Evolutionary conservation across 2,797 vertebrate genomes (phyloP), one percentile per base, ranked within the genome.

Genomic region (Enteromius afrohamiltoni): DNA sequence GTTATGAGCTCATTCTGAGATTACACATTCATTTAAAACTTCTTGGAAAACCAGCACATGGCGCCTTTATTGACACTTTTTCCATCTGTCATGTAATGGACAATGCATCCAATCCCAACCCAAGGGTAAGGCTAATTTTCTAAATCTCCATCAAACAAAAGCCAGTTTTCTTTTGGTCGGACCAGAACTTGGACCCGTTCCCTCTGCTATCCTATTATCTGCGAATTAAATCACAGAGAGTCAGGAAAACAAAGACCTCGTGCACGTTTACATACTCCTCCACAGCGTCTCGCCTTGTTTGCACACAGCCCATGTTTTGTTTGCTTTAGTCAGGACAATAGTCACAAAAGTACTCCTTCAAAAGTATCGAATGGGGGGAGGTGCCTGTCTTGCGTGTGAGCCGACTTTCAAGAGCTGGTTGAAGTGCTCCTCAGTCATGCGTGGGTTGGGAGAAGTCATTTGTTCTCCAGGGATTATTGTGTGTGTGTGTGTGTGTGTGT

Each of bases 281-380:
- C 62, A 73, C 89, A 80, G 87, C 89, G 87, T 83, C 69, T 90
- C 86, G 89, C 90, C 92, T 79, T 91, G 91, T 93, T 89, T 88
- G 91, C 68, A 90, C 91, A 91, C 86, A 88, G 90, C 87, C 91
- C 88, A 92, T 92, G 92, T 91, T 94, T 93, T 93, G 92, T 93
- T 93, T 93, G 90, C 89, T 88, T 91, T 92, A 91, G 89, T 88
- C 82, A 86, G 83, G 86, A 89, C 91, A 89, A 93, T 92, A 68
- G 91, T 85, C 86, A 86, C 90, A 89, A 92, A 92, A 86, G 90
- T 88, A 86, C 83, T 83, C 85, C 85, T 89, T 91, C 88, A 92
- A 91, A 93, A 91, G 92, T 93, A 93, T 93, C 90, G 40, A 91
- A 91, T 89, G 1, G 67, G 78, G 84, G 89, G 93, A 92, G 77